Base-by-base conservation (phyloP, 2,797 vertebrate species). In the Myiotriccus ornatus region DNA sequence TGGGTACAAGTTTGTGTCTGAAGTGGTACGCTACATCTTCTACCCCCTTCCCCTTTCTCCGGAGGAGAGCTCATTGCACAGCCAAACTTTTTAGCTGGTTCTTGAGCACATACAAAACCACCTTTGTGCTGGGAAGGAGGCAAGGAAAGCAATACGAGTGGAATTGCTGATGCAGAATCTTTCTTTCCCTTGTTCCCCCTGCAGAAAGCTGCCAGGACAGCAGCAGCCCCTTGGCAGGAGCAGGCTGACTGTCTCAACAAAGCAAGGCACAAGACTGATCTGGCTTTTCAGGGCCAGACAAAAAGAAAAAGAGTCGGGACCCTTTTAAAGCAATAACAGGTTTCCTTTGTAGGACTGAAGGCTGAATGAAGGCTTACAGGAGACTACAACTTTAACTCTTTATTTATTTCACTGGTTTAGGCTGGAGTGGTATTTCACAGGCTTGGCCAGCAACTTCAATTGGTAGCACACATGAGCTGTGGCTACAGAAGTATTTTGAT, bases 101-200 rank as follows among this genome's bases (percentile, higher is more conserved):
- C 88, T 77, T 89, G 83, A 94, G 65, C 92, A 94, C 76, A 87
- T 86, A 97, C 92, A 96, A 96, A 97, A 90, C 60, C 28, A 79
- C 46, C 37, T 94, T 94, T 97, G 95, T 97, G 64, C 53, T 64
- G 49, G 52, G 41, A 81, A 84, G 57, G 68, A 85, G 89, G 82
- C 32, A 80, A 78, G 81, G 44, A 92, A 87, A 87, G 86, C 70
- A 74, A 62, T 49, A 84, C 17, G 7, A 89, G 83, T 64, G 74
- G 94, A 94, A 93, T 74, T 94, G 78, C 80, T 91, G 84, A 93
- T 65, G 83, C 91, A 92, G 59, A 82, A 76, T 39, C 43, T 88
- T 94, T 94, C 71, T 65, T 75, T n/a, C 22, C 89, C 32, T 73
- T 87, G 47, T 34, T 37, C 22, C 15, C 62, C 43, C 53, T 41